phyloP scores from a whole-genome alignment of 2,888 invertebrate genomes.

The Cephus spinipes region DNA sequence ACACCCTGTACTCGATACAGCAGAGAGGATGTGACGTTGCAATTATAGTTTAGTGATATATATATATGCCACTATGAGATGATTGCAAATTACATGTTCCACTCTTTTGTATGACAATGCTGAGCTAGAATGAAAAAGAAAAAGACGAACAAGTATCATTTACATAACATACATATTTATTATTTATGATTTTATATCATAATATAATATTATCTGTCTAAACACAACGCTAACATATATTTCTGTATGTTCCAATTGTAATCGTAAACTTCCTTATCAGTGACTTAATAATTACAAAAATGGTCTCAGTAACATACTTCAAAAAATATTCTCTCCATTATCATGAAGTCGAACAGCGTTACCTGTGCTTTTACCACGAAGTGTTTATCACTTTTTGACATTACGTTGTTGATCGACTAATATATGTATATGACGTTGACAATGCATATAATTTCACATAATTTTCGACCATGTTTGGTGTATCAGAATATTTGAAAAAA shows the following conservation, averaged over 20 bases:
- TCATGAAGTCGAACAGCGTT: constrained; percentile 4
- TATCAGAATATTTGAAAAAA: no score
- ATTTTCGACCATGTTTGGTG: no score
- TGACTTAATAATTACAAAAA: constrained; percentile 55
- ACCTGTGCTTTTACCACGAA: neutral
- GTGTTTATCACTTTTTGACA: constrained; percentile 4
- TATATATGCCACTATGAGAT: no score
- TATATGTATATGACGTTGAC: no score
- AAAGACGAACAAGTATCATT: constrained; percentile 1
- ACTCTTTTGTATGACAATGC: no score
- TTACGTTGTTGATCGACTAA: neutral
- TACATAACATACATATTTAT: constrained; percentile 61
- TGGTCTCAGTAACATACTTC: constrained; percentile 47
- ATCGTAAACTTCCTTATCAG: constrained; percentile 47
- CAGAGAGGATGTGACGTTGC: no score
- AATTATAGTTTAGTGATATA: no score
- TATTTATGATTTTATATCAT: constrained; percentile 60
- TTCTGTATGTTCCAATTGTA: constrained; percentile 53
- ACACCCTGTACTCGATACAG: no score
- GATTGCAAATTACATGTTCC: no score
- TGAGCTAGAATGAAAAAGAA: no score
- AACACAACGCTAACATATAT: constrained; percentile 62
- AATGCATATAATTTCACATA: no score
- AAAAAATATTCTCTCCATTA: constrained; percentile 44
- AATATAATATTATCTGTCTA: constrained; percentile 63